Base-by-base conservation (phyloP, 2,113 vertebrate species). In the Cichladusa arquata region DNA sequence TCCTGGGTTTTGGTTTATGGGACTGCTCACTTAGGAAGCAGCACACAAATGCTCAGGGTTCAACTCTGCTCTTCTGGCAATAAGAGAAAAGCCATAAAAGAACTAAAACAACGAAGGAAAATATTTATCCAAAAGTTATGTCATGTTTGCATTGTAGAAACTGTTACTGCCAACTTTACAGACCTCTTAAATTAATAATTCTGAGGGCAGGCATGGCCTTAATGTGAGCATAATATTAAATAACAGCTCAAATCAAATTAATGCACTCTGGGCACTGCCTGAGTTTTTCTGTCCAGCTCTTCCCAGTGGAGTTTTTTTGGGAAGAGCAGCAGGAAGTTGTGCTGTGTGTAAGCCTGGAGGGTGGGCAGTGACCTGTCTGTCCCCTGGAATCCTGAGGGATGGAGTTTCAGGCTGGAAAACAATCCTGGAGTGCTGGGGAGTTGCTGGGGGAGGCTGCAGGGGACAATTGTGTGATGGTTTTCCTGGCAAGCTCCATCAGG, bases 61-160 rank as follows among this genome's bases (percentile, higher is more conserved):
- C 13, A 12, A n/a, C 50, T 86, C 45, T 92, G 66, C 79, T 85
- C 67, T 64, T 47, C 86, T 92, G 79, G 66, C 61, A 79, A 6
- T 29, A 36, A 70, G 34, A 81, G 73, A 50, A 71, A 72, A 90
- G 17, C 29, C 22, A 15, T 57, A 65, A 81, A 90, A 78, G 45
- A 81, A 82, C 51, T 67, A 36, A 76, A 92, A 54, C 76, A 69
- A 42, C 8, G 1, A 81, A 84, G 56, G 34, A 62, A 71, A 86
- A 78, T 88, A 65, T 88, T 92, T 95, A 65, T 84, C 60, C 70
- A 3, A 66, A 85, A 65, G 22, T 60, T 64, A 29, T 45, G 64
- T 61, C 6, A 17, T 88, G 79, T 88, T 96, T 90, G 53, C 31
- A 2, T 85, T 81, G 9, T 6, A 42, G 40, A 60, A 82, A 25